These are phyloP conservation scores for Laothoe populi DNA, from an alignment of 2,888 invertebrate genomes.

Conservation along the genomic window DNA sequence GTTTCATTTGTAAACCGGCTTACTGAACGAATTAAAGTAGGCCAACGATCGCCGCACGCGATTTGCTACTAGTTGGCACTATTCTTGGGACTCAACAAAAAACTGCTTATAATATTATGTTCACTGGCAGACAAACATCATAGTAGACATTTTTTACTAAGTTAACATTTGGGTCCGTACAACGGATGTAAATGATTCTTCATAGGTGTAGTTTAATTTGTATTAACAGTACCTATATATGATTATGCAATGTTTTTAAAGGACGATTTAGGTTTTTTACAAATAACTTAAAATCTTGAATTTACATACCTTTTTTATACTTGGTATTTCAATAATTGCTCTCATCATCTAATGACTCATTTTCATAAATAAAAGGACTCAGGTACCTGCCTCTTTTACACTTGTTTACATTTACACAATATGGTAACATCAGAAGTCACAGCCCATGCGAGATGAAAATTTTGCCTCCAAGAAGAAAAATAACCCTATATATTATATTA, in stretches of 20 bases:
- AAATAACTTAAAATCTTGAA: too few relatives aligned
- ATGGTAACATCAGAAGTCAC: background rate
- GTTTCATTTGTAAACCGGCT: constrained; percentile 57
- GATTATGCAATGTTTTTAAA: too few relatives aligned
- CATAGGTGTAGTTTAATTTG: background rate
- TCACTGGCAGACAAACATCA: constrained; percentile 34
- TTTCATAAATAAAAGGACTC: too few relatives aligned
- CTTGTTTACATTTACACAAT: too few relatives aligned
- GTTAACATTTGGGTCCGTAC: constrained; percentile 12
- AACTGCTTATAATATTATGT: constrained; percentile 36
- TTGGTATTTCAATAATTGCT: too few relatives aligned
- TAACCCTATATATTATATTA: background rate
- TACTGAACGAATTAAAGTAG: constrained; percentile 57
- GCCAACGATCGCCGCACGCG: constrained; percentile 62
- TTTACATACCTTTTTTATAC: too few relatives aligned
- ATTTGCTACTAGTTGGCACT: constrained; percentile 46
- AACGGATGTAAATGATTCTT: background rate
- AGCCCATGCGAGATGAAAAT: background rate
- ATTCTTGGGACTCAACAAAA: constrained; percentile 39
- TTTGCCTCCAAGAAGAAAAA: constrained; percentile 7
- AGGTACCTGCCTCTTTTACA: too few relatives aligned
- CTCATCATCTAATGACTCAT: too few relatives aligned
- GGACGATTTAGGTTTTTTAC: too few relatives aligned
- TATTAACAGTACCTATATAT: too few relatives aligned
- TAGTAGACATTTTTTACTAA: constrained; percentile 29